Percentiles rank a stretch among this genome's conserved stretches.
Conservation (phyloP, 2,797 vertebrate genomes). For the Melanogrammus aeglefinus region DNA sequence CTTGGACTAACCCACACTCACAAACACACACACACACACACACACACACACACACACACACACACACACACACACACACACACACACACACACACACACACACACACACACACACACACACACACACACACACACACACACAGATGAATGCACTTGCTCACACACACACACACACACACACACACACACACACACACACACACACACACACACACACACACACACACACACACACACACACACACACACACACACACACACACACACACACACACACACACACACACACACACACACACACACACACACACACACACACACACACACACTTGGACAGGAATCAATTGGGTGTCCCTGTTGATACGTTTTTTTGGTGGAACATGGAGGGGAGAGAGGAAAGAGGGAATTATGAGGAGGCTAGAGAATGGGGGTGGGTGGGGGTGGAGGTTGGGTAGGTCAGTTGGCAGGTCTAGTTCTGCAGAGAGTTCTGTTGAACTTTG, state of each 20-base stretch:
- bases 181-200: background rate
- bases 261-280: background rate
- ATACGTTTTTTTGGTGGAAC: background rate
- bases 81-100: too few species aligned
- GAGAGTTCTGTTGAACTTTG: background rate
- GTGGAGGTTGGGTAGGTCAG: background rate
- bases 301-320: background rate
- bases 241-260: background rate
- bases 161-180: background rate
- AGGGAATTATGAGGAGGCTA: background rate
- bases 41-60: background rate
- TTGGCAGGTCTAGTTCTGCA: background rate
- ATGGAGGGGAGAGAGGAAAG: background rate
- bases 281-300: background rate
- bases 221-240: conserved; percentile 5
- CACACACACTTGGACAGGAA: conserved; percentile 1
- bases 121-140: background rate
- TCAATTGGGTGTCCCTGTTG: background rate
- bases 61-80: too few species aligned
- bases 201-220: background rate
- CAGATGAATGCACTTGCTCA: too few species aligned
- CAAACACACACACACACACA: background rate
- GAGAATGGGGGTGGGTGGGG: background rate
- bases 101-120: background rate
- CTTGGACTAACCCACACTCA: too few species aligned